A percentile compares a stretch with the other conserved stretches of the same genome.
phyloP scores from a whole-genome alignment of 1,140 invertebrate species.

The Drosophila sp. region DNA sequence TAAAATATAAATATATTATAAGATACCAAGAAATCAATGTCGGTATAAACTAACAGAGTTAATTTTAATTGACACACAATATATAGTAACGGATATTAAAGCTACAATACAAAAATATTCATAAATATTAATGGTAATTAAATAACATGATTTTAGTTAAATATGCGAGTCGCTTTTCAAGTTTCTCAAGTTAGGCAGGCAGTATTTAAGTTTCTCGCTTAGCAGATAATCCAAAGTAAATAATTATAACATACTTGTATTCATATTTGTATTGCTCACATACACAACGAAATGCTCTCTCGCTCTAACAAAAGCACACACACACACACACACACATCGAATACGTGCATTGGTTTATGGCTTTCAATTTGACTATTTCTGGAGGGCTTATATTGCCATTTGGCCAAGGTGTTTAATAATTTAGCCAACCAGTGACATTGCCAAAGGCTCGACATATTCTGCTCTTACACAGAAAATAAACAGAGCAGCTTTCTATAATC shows the following conservation, averaged over 20 bases:
- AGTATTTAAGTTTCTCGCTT: not conserved
- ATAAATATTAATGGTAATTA: too few relatives aligned
- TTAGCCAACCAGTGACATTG: constrained; percentile 46
- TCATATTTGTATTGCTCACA: constrained; percentile 10
- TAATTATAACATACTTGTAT: constrained; percentile 24
- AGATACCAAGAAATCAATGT: too few relatives aligned
- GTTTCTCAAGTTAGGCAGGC: constrained; percentile 17
- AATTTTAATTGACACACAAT: too few relatives aligned
- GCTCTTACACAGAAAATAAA: too few relatives aligned
- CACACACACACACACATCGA: not conserved
- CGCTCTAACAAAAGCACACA: not conserved
- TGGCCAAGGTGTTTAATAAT: constrained; percentile 71
- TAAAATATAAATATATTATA: too few relatives aligned
- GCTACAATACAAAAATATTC: too few relatives aligned
- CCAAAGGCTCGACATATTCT: too few relatives aligned
- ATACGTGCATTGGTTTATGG: constrained; percentile 36
- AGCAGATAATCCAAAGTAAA: constrained; percentile 17
- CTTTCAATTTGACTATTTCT: constrained; percentile 59
- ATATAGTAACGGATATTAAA: too few relatives aligned
- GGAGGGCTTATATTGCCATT: constrained; percentile 28
- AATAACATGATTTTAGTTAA: constrained; percentile 3
- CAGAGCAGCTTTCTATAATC: too few relatives aligned
- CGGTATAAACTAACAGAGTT: not conserved
- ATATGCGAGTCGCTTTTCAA: constrained; percentile 2
- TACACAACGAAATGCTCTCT: not conserved